Evolutionary conservation across 1,140 invertebrate genomes (phyloP).

Genomic region (Drosophila willistoni): DNA sequence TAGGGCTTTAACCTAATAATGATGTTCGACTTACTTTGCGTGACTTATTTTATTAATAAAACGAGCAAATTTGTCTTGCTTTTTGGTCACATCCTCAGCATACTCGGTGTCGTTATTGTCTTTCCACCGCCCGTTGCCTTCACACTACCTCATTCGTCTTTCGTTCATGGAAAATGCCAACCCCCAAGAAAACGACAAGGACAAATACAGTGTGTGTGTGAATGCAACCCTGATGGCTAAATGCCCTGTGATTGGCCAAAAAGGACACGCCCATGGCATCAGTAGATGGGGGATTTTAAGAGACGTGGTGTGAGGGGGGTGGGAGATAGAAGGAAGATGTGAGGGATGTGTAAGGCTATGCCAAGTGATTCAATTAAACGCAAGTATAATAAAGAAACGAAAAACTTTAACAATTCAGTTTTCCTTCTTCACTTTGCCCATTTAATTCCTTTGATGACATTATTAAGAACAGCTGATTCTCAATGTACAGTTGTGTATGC

Average conservation of each 20-base stretch:
- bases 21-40: constrained; percentile 80
- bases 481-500: constrained; percentile 62
- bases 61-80: constrained; percentile 81
- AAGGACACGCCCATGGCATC: constrained; percentile 44
- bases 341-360: constrained; percentile 61
- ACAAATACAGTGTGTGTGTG: constrained; percentile 29
- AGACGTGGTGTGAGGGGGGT: neutral
- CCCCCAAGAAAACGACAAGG: constrained; percentile 32
- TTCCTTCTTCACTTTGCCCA: neutral
- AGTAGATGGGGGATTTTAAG: neutral
- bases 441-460: constrained; percentile 33
- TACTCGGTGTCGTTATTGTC: constrained; percentile 42
- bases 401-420: constrained; percentile 26
- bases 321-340: neutral
- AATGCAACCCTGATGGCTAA: constrained; percentile 28
- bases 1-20: constrained; percentile 82
- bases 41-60: constrained; percentile 82
- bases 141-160: neutral
- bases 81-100: constrained; percentile 65
- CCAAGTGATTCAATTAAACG: constrained; percentile 68
- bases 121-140: constrained; percentile 4
- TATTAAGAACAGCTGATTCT: constrained; percentile 27
- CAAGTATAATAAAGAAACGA: constrained; percentile 52
- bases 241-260: constrained; percentile 42
- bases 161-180: neutral